phyloP scores from a whole-genome alignment of 2,888 invertebrate species.

The Allacma fusca region DNA sequence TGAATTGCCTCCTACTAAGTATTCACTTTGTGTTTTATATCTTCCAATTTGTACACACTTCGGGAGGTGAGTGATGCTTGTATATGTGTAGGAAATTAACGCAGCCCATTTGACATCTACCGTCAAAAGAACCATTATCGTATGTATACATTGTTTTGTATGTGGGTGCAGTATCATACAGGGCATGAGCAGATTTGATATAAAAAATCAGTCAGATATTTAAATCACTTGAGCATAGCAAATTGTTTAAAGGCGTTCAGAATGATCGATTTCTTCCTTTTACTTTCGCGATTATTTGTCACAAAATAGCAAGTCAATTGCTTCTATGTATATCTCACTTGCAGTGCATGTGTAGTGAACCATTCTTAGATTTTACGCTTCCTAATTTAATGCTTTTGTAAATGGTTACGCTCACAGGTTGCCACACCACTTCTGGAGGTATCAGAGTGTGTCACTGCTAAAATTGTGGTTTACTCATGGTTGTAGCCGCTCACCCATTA shows the following conservation, averaged over 20 bases:
- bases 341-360: no score
- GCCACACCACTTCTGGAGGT: background rate
- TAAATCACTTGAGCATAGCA: background rate
- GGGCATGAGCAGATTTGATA: no score
- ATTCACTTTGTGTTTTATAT: conserved; percentile 31
- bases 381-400: background rate
- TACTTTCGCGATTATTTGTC: background rate
- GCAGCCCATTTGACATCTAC: background rate
- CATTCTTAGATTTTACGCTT: background rate
- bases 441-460: background rate
- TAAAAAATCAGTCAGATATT: background rate
- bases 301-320: background rate
- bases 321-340: no score
- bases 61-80: conserved; percentile 23
- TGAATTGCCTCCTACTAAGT: conserved; percentile 20
- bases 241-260: background rate
- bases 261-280: background rate
- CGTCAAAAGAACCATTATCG: no score
- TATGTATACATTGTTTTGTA: no score
- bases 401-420: background rate
- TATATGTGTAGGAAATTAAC: background rate
- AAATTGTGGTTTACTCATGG: background rate
- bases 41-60: conserved; percentile 29
- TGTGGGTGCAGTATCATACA: no score
- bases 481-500: background rate